phyloP scores from a whole-genome alignment of 2,797 vertebrate genomes.

The Phalloptychus januarius region DNA sequence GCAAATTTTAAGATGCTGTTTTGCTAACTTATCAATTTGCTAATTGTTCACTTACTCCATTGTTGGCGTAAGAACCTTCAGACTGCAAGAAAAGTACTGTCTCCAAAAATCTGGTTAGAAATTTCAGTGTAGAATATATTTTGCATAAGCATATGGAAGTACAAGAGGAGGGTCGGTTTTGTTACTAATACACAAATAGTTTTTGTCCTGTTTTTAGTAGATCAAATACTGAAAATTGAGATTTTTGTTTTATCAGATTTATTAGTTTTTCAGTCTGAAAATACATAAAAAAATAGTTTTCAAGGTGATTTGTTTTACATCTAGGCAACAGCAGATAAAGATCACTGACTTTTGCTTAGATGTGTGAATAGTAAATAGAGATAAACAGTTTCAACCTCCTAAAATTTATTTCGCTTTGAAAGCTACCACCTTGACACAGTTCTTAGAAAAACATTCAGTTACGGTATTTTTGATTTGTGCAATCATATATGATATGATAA shows the following conservation, averaged over 20 bases:
- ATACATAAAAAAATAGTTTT: background rate
- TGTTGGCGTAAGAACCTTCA: background rate
- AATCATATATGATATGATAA: background rate
- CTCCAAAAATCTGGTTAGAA: background rate
- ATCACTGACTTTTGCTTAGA: background rate
- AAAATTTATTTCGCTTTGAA: background rate
- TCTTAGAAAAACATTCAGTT: background rate
- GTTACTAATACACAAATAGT: background rate
- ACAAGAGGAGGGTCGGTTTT: background rate
- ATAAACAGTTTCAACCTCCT: background rate
- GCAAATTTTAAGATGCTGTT: background rate
- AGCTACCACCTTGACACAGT: background rate
- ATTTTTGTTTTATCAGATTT: background rate
- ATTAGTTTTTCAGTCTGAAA: background rate
- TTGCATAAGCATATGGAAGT: background rate
- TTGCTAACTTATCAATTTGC: background rate
- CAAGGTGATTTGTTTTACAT: background rate
- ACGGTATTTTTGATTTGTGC: background rate
- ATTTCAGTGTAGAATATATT: background rate
- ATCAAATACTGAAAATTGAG: background rate
- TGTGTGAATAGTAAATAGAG: background rate
- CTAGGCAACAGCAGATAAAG: background rate
- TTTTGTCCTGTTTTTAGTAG: background rate
- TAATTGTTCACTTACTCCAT: background rate
- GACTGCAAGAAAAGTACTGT: background rate